These are phyloP conservation scores for Phataginus tricuspis DNA, from an alignment of 2,797 vertebrate species.

Conservation along the genomic window DNA sequence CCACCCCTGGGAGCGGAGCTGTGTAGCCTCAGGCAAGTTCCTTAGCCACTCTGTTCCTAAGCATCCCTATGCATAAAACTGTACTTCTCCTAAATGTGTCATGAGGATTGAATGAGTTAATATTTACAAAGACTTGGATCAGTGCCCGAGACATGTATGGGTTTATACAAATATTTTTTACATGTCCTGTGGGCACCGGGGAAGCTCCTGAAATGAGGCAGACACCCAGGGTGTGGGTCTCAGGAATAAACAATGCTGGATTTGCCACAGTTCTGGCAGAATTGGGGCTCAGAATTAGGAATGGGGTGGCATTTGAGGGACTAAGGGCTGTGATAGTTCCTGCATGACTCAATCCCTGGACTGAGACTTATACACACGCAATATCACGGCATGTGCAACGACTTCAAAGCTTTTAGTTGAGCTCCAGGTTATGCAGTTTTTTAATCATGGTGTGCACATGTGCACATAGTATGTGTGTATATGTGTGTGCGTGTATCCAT, in stretches of 20 bases:
- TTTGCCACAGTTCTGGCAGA: neutral
- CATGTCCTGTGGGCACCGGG: accelerated
- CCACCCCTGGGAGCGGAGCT: neutral
- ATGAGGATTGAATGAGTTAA: too few species aligned
- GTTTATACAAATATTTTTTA: accelerated
- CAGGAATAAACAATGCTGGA: neutral
- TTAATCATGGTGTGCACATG: neutral
- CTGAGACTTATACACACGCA: accelerated
- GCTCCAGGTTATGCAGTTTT: accelerated
- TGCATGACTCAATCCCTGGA: accelerated
- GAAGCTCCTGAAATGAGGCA: neutral
- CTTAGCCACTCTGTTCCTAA: neutral
- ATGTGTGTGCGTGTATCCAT: neutral
- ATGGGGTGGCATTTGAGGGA: too few species aligned
- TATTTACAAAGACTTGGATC: too few species aligned
- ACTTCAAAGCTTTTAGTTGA: too few species aligned
- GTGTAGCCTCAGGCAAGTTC: accelerated
- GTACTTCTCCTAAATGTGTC: accelerated
- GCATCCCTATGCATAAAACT: neutral
- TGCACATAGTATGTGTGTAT: neutral
- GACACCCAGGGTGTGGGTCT: accelerated
- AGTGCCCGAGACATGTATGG: accelerated
- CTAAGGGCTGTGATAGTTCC: accelerated
- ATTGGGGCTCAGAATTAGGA: neutral
- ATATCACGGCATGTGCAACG: accelerated